phyloP scores from a whole-genome alignment of 2,797 vertebrate species.

The Meda fulgida region DNA sequence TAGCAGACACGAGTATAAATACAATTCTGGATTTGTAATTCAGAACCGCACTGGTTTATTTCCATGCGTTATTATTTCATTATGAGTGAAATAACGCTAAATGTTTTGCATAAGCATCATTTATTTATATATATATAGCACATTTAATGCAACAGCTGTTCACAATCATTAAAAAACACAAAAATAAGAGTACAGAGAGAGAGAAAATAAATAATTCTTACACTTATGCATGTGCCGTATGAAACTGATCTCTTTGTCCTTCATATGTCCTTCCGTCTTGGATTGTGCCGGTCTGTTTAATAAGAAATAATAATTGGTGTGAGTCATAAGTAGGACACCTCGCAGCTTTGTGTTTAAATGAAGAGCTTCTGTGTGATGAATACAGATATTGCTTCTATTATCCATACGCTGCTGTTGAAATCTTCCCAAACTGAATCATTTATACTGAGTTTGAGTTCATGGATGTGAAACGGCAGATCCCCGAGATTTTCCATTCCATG shows the following conservation, averaged over 20 bases:
- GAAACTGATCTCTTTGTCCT: not conserved
- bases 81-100: not conserved
- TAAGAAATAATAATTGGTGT: slow-evolving; percentile 24
- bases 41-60: not conserved
- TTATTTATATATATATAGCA: too few species aligned
- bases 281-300: not conserved
- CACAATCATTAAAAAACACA: too few species aligned
- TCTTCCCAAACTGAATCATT: not conserved
- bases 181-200: too few species aligned
- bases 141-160: too few species aligned
- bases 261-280: not conserved
- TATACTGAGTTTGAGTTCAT: not conserved
- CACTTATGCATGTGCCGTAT: not conserved
- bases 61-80: too few species aligned
- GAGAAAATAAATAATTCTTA: too few species aligned
- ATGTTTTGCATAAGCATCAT: not conserved
- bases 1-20: not conserved
- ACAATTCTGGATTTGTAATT: not conserved
- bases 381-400: slow-evolving; percentile 8
- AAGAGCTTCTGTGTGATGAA: slow-evolving; percentile 20
- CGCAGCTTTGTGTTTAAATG: slow-evolving; percentile 4
- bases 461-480: not conserved
- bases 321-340: slow-evolving; percentile 27
- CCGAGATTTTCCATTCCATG: not conserved
- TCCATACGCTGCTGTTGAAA: not conserved